A percentile compares a stretch with the other conserved stretches of the same genome.
These are phyloP conservation scores for Pollimyrus isidori DNA, from an alignment of 2,113 vertebrate genomes.

Conservation along the genomic window DNA sequence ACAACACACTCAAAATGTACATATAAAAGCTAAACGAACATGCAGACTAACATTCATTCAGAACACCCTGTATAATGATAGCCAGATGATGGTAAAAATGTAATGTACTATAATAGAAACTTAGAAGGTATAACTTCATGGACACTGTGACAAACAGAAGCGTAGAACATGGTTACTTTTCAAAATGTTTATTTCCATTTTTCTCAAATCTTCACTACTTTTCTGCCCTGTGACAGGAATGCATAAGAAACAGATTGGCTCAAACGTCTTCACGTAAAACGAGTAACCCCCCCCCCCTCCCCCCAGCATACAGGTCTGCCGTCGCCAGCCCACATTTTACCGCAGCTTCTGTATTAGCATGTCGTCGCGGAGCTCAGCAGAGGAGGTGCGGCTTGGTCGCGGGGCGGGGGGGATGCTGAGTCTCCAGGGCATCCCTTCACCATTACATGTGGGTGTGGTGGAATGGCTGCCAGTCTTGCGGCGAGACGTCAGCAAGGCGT, in stretches of 20 bases:
- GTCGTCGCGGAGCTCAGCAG: slow-evolving; percentile 52
- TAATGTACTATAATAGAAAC: neutral
- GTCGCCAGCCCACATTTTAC: slow-evolving; percentile 50
- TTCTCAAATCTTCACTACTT: slow-evolving; percentile 74
- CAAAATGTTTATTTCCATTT: slow-evolving; percentile 59
- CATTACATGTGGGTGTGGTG: slow-evolving; percentile 1
- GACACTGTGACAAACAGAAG: neutral
- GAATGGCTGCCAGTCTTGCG: slow-evolving; percentile 23
- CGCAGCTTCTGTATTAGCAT: slow-evolving; percentile 64
- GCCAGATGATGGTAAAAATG: neutral
- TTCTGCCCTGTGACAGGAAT: slow-evolving; percentile 94
- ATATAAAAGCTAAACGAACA: neutral
- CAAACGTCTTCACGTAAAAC: slow-evolving; percentile 90
- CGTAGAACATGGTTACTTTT: slow-evolving; percentile 19
- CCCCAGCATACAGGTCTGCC: slow-evolving; percentile 44
- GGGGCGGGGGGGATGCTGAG: neutral
- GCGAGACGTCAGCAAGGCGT: slow-evolving; percentile 8
- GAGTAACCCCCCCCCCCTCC: slow-evolving; percentile 44
- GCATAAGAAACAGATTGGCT: slow-evolving; percentile 93
- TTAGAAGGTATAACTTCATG: neutral
- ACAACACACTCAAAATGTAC: neutral
- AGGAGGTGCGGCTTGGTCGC: slow-evolving; percentile 29
- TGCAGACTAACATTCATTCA: neutral
- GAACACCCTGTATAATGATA: neutral
- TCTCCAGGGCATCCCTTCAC: neutral